These are phyloP conservation scores for Pinctada fucata DNA, from an alignment of 2,888 invertebrate species.

Conservation along the genomic window DNA sequence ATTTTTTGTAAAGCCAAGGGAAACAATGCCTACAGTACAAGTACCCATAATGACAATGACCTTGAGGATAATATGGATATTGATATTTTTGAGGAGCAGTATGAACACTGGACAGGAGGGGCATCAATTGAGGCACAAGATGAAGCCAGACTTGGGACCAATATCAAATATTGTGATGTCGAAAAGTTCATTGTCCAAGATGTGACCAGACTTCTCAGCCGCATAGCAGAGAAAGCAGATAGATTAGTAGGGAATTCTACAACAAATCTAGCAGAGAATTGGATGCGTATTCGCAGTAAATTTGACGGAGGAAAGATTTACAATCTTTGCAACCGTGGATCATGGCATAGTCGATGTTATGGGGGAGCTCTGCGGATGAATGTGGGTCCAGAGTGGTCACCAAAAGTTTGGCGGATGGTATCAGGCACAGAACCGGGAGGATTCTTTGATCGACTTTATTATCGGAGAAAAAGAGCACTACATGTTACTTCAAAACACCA, in stretches of 20 bases:
- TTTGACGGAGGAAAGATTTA: constrained; percentile 50
- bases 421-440: constrained; percentile 4
- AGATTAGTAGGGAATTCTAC: constrained; percentile 36
- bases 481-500: not conserved
- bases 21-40: not conserved
- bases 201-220: constrained; percentile 16
- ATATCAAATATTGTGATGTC: not conserved
- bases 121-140: constrained; percentile 16
- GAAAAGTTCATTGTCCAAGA: constrained; percentile 16
- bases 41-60: not conserved
- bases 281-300: constrained; percentile 45
- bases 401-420: constrained; percentile 7
- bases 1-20: constrained; percentile 21
- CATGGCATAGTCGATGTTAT: constrained; percentile 49
- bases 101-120: constrained; percentile 15
- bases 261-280: constrained; percentile 43
- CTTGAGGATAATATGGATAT: not conserved
- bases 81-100: not conserved
- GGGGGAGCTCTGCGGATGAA: constrained; percentile 36
- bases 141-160: constrained; percentile 2
- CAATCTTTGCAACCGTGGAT: constrained; percentile 41
- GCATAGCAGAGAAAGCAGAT: constrained; percentile 31
- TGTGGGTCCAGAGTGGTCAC: constrained; percentile 36
- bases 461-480: constrained; percentile 1
- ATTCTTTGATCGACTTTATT: not conserved